Base-by-base conservation (phyloP, 1,140 invertebrate genomes). In the Diuraphis noxia region DNA sequence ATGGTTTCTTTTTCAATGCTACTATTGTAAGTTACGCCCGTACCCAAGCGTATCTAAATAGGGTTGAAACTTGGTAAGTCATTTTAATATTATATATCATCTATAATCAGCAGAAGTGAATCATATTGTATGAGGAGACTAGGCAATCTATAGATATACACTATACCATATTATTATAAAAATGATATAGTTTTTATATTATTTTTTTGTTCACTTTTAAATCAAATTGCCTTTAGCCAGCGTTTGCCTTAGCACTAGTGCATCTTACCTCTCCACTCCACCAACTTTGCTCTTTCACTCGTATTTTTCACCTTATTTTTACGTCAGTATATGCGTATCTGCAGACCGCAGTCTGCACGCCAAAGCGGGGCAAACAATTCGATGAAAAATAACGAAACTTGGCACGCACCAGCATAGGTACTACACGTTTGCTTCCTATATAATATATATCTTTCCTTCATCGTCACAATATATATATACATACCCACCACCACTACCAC, bases 331-430 rank as follows among this genome's bases (percentile, higher is more conserved):
- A 8, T 36, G 36, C 2, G 8, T 9, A 8, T 34, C 77, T 19
- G 36, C 77, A 79, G 36, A 19, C 36, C 77, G 77, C 34, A 36
- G 30, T 72, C 56, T 5, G 30, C 56, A 72, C 30, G 56, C 56
- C 56, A 72, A 72, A 72, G 56, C 13, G 34, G 77, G 77, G 77
- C 38, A 79, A 38, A 79, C 34, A 36, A 79, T 34, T 79, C 34
- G 77, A 38, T 79, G 77, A 79, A 79, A 79, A 79, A 79, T 36
- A 79, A 79, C 77, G 34, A 79, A 79, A 79, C 77, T 79, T 79
- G 77, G 77, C 77, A 79, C 34, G 36, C 77, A 36, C 36, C 17
- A 34, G 77, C 77, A 79, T 10, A n/a, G n/a, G n/a, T n/a, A 30
- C n/a, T 56, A 79, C 72, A 77, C 36, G 77, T 79, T 79, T 36